Base-by-base conservation (phyloP, 2,888 invertebrate genomes). In the Caenorhabditis sinica region DNA sequence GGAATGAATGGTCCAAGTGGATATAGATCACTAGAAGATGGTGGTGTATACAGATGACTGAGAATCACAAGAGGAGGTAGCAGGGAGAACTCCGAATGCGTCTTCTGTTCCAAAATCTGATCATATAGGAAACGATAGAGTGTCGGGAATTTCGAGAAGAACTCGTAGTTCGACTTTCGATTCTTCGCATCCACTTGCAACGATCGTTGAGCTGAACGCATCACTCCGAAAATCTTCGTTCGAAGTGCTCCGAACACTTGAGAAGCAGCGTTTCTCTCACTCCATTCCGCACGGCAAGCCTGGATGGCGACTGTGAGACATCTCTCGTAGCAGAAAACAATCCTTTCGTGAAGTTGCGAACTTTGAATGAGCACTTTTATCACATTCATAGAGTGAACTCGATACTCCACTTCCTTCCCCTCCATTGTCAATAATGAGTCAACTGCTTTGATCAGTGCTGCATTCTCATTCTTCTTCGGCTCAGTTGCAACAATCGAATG, bases 381-480 rank as follows among this genome's bases (percentile, higher is more conserved):
- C 73, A 97, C 96, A 93, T 98, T 97, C 89, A 96, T 93, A n/a
- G 96, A 95, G 93, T 97, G 97, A 43, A 95, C 77, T 63, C 90
- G 71, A 23, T 81, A 82, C 28, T 87, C 86, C 2, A 75, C 60
- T 17, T 71, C 74, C 65, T 88, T 86, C 13, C 63, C 74, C 6
- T 83, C 83, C 79, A 87, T 83, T 28, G 87, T 51, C 36, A 91
- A 23, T 33, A 88, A 63, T 9, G 74, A 82, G 9, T 60, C 61
- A 1, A 74, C 61, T 17, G 86, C 85, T 53, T 63, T 63, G 33
- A 30, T 51, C 8, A 82, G 40, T 5, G 80, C 80, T 1, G 13
- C 33, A 33, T 63, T 69, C n/a, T 72, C 65, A 15, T 45, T 58
- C 6, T 25, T 30, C 8, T 79, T 60, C 2, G 90, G 90, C 75